A percentile compares a stretch with the other conserved stretches of the same genome.
phyloP scores from a whole-genome alignment of 2,888 invertebrate species.

The Eledone cirrhosa region DNA sequence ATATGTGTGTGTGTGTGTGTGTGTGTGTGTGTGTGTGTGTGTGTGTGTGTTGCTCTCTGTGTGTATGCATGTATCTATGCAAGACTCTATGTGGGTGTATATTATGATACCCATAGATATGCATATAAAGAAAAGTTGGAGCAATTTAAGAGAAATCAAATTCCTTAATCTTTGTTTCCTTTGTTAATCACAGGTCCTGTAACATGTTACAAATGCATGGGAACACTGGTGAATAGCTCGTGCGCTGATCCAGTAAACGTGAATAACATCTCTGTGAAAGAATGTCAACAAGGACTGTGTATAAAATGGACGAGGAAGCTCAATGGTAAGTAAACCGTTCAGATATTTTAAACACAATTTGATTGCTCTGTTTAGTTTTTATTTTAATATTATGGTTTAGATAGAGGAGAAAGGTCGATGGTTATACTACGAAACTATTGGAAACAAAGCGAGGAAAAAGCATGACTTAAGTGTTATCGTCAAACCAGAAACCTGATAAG shows the following conservation, averaged over 20 bases:
- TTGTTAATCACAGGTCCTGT: slow-evolving; percentile 48
- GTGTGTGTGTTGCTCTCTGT: neutral
- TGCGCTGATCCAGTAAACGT: slow-evolving; percentile 54
- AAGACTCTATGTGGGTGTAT: neutral
- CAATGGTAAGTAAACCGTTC: slow-evolving; percentile 41
- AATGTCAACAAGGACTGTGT: slow-evolving; percentile 56
- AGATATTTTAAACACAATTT: no score
- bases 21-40: neutral
- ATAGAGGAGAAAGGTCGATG: no score
- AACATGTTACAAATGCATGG: slow-evolving; percentile 54
- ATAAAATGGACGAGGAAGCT: slow-evolving; percentile 58
- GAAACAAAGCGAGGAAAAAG: no score
- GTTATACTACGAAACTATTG: no score
- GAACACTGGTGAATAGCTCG: slow-evolving; percentile 47
- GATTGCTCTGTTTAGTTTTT: no score
- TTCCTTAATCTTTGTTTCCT: neutral
- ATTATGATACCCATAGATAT: neutral
- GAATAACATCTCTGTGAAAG: slow-evolving; percentile 38
- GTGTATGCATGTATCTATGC: neutral
- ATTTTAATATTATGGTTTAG: no score
- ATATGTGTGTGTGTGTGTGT: slow-evolving; percentile 28
- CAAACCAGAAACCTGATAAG: no score
- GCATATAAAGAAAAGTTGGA: neutral
- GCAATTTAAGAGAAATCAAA: neutral
- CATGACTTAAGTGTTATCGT: no score